Conservation (phyloP, 2,113 vertebrate species). For the Rhabdornis inornatus region DNA sequence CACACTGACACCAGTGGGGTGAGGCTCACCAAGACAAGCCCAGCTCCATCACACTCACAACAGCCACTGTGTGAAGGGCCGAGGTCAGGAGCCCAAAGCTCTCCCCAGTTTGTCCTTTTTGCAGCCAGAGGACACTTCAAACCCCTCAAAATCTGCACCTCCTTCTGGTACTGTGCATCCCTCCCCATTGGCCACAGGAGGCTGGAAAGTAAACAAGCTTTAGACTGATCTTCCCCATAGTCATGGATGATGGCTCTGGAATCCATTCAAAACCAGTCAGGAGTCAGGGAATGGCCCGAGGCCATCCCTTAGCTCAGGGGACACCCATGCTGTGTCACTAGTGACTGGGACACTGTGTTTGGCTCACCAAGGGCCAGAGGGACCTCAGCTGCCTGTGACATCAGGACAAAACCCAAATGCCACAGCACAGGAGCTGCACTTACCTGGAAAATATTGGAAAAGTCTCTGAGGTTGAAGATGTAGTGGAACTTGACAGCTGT, state of each 20-base stretch:
- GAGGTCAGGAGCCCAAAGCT: background rate
- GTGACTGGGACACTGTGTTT: background rate
- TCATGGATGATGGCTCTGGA: background rate
- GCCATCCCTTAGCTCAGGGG: background rate
- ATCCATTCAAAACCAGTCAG: background rate
- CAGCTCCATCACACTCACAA: background rate
- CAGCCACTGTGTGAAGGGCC: background rate
- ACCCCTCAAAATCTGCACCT: background rate
- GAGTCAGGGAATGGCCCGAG: background rate
- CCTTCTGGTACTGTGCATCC: background rate
- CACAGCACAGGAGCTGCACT: background rate
- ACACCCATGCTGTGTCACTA: background rate
- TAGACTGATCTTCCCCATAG: background rate
- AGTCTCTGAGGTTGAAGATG: constrained; percentile 91
- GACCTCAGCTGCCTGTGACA: background rate
- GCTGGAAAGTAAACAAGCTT: background rate
- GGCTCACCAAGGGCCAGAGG: background rate
- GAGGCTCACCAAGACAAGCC: background rate
- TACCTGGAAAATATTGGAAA: constrained; percentile 96
- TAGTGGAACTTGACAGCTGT: constrained; percentile 97
- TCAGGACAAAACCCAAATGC: fast-evolving
- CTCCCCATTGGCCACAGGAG: background rate
- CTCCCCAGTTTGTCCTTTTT: background rate
- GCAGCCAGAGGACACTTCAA: background rate
- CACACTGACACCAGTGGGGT: fast-evolving